Conservation (phyloP, 1,140 invertebrate species). For the Oedothorax gibbosus region DNA sequence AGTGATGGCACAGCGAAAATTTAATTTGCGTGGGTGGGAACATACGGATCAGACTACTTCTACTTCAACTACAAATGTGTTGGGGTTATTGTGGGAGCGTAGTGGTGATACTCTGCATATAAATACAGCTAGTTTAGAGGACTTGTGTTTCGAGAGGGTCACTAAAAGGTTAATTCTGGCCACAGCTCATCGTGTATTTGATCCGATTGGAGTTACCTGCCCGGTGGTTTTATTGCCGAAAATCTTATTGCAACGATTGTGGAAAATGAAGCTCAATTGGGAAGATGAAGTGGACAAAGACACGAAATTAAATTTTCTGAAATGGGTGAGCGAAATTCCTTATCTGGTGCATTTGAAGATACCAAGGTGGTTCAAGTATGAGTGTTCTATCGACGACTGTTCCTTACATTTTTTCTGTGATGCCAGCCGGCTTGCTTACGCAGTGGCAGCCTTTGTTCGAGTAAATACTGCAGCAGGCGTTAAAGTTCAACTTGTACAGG, state of each 20-base stretch:
- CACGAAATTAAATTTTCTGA: constrained; percentile 9
- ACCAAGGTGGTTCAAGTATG: constrained; percentile 9
- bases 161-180: constrained; percentile 4
- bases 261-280: constrained; percentile 1
- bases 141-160: not conserved
- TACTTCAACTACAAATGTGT: not conserved
- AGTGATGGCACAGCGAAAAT: not conserved
- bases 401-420: constrained; percentile 25
- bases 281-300: constrained; percentile 2
- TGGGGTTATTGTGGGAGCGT: not conserved
- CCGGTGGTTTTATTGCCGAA: constrained; percentile 30
- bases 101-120: not conserved
- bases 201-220: constrained; percentile 43
- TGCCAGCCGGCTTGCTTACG: constrained; percentile 17
- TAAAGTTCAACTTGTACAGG: constrained; percentile 44
- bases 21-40: constrained; percentile 9
- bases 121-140: too few relatives aligned
- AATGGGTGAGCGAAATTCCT: constrained; percentile 13
- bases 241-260: not conserved
- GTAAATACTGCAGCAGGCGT: not conserved
- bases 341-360: constrained; percentile 15
- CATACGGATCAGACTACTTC: not conserved
- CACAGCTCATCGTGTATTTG: constrained; percentile 29
- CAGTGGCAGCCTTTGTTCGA: constrained; percentile 21
- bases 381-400: not conserved